Percentiles rank a stretch among this genome's conserved stretches.
phyloP scores from a whole-genome alignment of 2,888 invertebrate genomes.

The Habroteleia sp. region DNA sequence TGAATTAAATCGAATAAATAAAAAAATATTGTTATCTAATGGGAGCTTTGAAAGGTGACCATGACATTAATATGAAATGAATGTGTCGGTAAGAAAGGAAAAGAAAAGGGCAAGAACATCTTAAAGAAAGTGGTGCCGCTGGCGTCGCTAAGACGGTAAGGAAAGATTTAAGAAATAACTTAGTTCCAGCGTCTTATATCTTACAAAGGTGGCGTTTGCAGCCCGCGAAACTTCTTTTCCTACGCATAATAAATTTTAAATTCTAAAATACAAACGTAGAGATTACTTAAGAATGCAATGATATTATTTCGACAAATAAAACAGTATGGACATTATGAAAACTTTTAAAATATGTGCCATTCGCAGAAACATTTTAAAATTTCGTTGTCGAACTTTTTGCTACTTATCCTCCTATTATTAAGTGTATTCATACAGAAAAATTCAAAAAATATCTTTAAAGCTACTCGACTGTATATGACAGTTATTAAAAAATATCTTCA shows the following conservation, averaged over 20 bases:
- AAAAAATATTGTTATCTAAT: constrained; percentile 11
- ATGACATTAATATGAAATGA: constrained; percentile 36
- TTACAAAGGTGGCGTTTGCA: constrained; percentile 71
- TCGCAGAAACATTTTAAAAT: no score
- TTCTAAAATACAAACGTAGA: no score
- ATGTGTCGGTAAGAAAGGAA: constrained; percentile 79
- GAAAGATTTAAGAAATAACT: constrained; percentile 71
- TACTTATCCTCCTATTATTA: no score
- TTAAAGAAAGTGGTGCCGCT: constrained; percentile 79
- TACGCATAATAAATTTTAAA: constrained; percentile 31
- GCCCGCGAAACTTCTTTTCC: constrained; percentile 49
- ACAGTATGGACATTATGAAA: no score
- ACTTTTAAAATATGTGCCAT: no score
- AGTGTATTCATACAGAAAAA: no score
- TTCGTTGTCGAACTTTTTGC: no score
- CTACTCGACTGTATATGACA: no score
- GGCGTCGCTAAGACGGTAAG: constrained; percentile 73
- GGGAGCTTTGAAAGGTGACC: constrained; percentile 16
- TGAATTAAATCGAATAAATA: neutral
- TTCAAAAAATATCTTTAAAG: no score
- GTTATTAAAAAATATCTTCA: no score
- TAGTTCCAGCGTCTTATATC: constrained; percentile 67
- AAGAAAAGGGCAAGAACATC: constrained; percentile 76
- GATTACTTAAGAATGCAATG: no score
- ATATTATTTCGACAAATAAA: no score